phyloP scores from a whole-genome alignment of 2,113 vertebrate species.

The Zapornia atra region DNA sequence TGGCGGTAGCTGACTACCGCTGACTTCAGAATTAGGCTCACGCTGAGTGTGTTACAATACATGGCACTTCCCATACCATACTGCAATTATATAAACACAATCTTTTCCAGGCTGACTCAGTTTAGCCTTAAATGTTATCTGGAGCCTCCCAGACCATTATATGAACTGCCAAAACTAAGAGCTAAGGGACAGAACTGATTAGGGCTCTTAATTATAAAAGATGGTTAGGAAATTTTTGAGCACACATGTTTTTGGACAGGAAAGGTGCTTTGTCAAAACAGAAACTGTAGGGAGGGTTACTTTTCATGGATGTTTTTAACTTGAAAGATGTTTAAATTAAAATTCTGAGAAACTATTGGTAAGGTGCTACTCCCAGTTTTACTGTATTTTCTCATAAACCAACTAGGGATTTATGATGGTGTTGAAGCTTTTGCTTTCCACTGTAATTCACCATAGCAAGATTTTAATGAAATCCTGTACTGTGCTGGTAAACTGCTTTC shows the following conservation, averaged over 20 bases:
- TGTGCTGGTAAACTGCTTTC: neutral
- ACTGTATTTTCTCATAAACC: neutral
- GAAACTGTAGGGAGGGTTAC: neutral
- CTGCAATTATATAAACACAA: conserved; percentile 41
- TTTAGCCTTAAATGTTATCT: conserved; percentile 58
- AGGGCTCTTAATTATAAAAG: conserved; percentile 7
- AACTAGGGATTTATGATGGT: neutral
- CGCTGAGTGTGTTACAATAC: neutral
- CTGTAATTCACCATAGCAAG: neutral
- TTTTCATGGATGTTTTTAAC: neutral
- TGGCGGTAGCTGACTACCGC: conserved; percentile 18
- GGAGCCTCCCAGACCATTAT: conserved; percentile 43
- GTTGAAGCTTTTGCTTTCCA: neutral
- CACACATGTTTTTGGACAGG: neutral
- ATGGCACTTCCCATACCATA: conserved; percentile 31
- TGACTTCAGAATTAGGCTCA: conserved; percentile 24
- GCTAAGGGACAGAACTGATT: neutral
- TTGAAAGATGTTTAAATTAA: neutral
- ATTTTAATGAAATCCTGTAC: neutral
- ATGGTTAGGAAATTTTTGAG: neutral
- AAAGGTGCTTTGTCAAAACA: neutral
- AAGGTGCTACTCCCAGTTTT: neutral
- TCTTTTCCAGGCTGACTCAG: conserved; percentile 50
- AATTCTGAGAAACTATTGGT: neutral
- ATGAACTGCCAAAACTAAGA: neutral